phyloP scores from a whole-genome alignment of 1,140 invertebrate species.

The Planococcus citri region DNA sequence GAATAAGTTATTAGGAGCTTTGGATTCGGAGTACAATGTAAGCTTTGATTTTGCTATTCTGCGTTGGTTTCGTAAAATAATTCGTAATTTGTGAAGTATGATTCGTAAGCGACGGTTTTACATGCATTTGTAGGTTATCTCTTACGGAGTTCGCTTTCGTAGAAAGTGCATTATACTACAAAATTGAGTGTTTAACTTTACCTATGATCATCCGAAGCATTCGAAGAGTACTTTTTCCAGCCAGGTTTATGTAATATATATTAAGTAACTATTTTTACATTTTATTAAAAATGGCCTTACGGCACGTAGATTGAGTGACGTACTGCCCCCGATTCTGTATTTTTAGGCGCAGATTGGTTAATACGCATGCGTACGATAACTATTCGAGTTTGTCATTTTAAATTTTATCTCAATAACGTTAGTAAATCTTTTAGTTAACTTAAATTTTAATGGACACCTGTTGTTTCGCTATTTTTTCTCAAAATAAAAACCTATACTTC shows the following conservation, averaged over 20 bases:
- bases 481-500: background rate
- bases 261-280: constrained; percentile 15
- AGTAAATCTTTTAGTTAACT: constrained; percentile 16
- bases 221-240: background rate
- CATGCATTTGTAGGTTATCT: constrained; percentile 20
- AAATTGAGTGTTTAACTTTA: constrained; percentile 10
- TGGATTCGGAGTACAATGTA: constrained; percentile 51
- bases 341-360: constrained; percentile 11
- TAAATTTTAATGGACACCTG: constrained; percentile 8
- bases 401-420: constrained; percentile 15
- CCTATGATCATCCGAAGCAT: constrained; percentile 1
- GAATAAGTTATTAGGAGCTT: constrained; percentile 46
- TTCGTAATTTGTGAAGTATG: constrained; percentile 10
- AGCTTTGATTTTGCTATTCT: constrained; percentile 29
- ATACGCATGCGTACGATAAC: constrained; percentile 11
- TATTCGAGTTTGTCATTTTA: constrained; percentile 17
- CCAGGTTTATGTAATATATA: constrained; percentile 12
- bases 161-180: constrained; percentile 11
- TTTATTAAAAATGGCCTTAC: constrained; percentile 13
- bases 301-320: constrained; percentile 18
- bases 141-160: constrained; percentile 9
- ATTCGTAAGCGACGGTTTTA: constrained; percentile 19
- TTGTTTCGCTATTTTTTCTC: background rate
- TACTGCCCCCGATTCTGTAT: constrained; percentile 15
- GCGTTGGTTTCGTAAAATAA: constrained; percentile 15